Evolutionary conservation across 2,113 vertebrate species (phyloP), one percentile per base, ranked within the genome.

Genomic region (Hippocampus guttulatus): DNA sequence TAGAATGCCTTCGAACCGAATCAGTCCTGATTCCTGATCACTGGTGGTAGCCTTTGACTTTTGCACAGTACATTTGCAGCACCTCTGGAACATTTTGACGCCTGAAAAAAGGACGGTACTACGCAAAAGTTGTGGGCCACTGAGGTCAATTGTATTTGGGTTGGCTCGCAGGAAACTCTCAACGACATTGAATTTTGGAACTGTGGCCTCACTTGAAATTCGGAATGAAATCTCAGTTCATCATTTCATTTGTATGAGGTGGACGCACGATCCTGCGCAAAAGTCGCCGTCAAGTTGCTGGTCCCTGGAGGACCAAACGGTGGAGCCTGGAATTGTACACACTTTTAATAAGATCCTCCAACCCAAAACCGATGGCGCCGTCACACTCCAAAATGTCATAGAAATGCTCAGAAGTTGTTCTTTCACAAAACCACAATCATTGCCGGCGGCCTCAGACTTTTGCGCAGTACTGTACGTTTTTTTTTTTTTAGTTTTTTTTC

Each of bases 241-340:
- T 38, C 81, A 67, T 75, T 69, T 88, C 72, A 82, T 90, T 84
- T 86, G 74, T 83, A 80, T 83, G 81, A 88, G 85, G 79, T 78
- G 61, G 79, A 81, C 43, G 76, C 73, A 85, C 67, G 2, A n/a
- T 27, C 12, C 58, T 33, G 27, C 23, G 25, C 57, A 30, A 30
- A 61, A 61, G 58, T 61, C 27, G 5, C 14, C 12, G 57, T 25
- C 25, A 27, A 60, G 14, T 51, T 8, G 14, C 57, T 25, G 57
- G 14, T 30, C 33, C 57, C 25, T 18, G 25, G 57, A 30, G 27
- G 8, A 20, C 33, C 27, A 33, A 1, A 33, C 12, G 57, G 25
- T 15, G 12, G 57, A 25, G 14, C 20, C 57, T 58, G 25, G 23
- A 23, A 58, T 23, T 14, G 20, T 5, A 0, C 10, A 12, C 55